phyloP scores from a whole-genome alignment of 1,140 invertebrate species.

The Periplaneta americana region DNA sequence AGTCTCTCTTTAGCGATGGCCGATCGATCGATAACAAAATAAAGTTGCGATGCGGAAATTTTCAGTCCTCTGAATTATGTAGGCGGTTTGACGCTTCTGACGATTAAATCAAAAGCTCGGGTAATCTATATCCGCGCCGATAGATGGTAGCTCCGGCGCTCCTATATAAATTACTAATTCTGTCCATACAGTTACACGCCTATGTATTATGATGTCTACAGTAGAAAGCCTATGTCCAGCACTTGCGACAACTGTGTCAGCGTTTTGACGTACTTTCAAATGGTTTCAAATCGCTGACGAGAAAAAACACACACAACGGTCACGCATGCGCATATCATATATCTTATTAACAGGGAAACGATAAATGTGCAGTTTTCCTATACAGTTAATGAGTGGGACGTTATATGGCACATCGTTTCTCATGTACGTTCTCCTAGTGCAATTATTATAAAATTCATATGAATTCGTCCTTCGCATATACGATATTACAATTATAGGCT shows the following conservation, averaged over 20 bases:
- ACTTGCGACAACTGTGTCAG: not conserved
- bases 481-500: no score
- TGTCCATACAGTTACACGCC: not conserved
- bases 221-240: not conserved
- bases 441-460: no score
- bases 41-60: conserved; percentile 8
- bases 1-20: not conserved
- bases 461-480: no score
- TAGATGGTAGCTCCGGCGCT: not conserved
- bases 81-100: conserved; percentile 5
- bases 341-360: not conserved
- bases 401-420: no score
- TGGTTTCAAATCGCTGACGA: not conserved
- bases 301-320: not conserved
- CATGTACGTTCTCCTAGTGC: no score
- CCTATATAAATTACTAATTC: not conserved
- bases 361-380: not conserved
- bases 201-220: not conserved
- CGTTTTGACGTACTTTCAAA: not conserved
- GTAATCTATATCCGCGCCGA: conserved; percentile 5
- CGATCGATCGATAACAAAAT: conserved; percentile 12
- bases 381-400: no score
- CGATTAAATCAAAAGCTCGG: conserved; percentile 8
- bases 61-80: conserved; percentile 6
- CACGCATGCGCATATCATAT: not conserved